These are phyloP conservation scores for Xenus cinereus DNA, from an alignment of 2,113 vertebrate species.

Conservation along the genomic window DNA sequence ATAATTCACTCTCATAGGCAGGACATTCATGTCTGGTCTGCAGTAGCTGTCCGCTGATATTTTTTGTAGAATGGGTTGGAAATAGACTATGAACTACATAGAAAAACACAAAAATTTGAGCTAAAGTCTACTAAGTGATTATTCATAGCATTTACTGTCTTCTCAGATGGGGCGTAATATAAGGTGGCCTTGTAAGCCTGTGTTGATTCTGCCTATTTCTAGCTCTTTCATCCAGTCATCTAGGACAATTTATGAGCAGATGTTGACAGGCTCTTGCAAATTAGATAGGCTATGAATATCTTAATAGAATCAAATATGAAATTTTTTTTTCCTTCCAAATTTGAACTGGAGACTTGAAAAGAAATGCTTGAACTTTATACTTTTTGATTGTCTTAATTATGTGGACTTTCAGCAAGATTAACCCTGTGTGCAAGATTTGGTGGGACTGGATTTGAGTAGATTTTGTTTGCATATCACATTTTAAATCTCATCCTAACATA, in stretches of 20 bases:
- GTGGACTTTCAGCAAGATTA: not conserved
- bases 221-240: not conserved
- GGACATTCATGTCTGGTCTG: not conserved
- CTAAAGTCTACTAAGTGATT: not conserved
- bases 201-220: not conserved
- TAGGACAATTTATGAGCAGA: not conserved
- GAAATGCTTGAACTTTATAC: not conserved
- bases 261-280: not conserved
- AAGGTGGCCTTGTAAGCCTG: not conserved
- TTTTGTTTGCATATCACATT: not conserved
- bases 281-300: not conserved
- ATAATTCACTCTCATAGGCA: not conserved
- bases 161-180: not conserved
- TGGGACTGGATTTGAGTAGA: not conserved
- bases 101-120: not conserved
- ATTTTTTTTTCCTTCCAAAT: not conserved
- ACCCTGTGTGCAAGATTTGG: not conserved
- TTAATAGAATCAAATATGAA: not conserved
- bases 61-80: not conserved
- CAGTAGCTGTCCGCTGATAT: not conserved
- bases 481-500: not conserved
- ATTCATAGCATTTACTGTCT: not conserved
- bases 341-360: not conserved
- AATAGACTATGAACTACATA: not conserved
- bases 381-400: not conserved